Evolutionary conservation across 2,113 vertebrate genomes (phyloP).

Genomic region (Otus sunia): DNA sequence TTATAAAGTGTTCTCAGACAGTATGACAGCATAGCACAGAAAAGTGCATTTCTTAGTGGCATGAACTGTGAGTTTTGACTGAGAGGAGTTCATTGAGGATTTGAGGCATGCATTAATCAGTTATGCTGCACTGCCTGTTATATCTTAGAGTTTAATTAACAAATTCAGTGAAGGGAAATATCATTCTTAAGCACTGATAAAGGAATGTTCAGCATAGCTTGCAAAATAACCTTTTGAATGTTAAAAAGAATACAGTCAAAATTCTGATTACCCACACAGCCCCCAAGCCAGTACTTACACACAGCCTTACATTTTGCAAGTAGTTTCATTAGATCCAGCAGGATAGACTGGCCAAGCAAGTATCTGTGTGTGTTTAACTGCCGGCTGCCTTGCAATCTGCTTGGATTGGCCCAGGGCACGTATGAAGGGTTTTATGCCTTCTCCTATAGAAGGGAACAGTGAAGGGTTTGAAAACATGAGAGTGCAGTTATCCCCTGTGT

Average conservation of each 20-base stretch:
- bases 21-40: not conserved
- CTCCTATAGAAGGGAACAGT: not conserved
- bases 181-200: not conserved
- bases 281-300: not conserved
- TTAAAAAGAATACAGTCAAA: not conserved
- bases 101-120: not conserved
- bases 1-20: not conserved
- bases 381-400: not conserved
- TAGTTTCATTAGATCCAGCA: not conserved
- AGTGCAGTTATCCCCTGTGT: not conserved
- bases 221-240: not conserved
- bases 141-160: not conserved
- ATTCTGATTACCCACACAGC: not conserved
- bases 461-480: not conserved
- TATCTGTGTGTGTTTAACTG: not conserved
- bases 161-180: not conserved
- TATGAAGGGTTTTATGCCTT: not conserved
- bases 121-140: not conserved
- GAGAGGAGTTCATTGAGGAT: not conserved
- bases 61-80: not conserved
- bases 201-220: not conserved
- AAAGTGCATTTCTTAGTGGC: not conserved
- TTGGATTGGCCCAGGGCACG: accelerated
- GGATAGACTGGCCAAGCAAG: not conserved
- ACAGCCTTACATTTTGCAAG: not conserved